Evolutionary conservation across 2,113 vertebrate species (phyloP).

Genomic region (Mesoclemmys tuberculata): DNA sequence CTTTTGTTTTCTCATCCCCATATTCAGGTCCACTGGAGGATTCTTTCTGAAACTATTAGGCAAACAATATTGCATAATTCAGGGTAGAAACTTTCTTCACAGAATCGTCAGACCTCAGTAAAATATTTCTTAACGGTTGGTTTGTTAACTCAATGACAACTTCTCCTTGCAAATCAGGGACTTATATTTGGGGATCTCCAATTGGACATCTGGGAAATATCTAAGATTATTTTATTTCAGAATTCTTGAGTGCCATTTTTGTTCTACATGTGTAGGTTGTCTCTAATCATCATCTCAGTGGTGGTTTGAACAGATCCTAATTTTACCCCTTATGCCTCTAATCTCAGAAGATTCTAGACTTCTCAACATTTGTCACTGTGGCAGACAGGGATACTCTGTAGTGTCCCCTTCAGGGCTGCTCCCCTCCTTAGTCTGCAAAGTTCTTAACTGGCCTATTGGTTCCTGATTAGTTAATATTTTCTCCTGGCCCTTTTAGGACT

Average conservation of each 20-base stretch:
- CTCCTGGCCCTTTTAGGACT: neutral
- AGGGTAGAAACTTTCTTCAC: neutral
- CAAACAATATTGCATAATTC: neutral
- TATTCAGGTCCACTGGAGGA: neutral
- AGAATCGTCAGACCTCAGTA: neutral
- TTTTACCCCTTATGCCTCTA: neutral
- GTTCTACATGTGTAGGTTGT: neutral
- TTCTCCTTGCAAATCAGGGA: neutral
- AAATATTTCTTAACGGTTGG: neutral
- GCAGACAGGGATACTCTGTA: neutral
- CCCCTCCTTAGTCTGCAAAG: neutral
- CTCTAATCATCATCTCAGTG: neutral
- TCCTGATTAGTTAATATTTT: neutral
- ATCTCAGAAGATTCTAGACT: neutral
- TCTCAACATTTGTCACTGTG: neutral
- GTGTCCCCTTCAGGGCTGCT: neutral
- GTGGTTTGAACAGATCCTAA: neutral
- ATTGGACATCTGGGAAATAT: neutral
- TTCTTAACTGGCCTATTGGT: neutral
- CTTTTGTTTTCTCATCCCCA: neutral
- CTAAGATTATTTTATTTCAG: neutral
- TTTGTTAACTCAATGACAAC: neutral
- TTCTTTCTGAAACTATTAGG: neutral
- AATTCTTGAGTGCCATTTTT: neutral
- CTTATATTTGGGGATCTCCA: neutral